A percentile compares a stretch with the other conserved stretches of the same genome.
phyloP scores from a whole-genome alignment of 2,113 vertebrate genomes.

The Mungos mungo region DNA sequence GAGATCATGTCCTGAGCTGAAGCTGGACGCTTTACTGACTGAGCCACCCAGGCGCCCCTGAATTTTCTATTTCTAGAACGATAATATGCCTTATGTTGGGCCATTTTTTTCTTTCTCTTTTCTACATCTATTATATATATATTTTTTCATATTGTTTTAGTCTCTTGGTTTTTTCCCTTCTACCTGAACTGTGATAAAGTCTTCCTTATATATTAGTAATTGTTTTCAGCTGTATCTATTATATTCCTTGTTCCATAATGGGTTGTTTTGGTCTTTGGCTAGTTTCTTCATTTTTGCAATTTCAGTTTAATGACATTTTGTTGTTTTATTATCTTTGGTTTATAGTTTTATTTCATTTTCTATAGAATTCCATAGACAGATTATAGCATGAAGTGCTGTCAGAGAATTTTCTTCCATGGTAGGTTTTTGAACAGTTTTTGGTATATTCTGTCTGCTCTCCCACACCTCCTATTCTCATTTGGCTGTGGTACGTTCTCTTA shows the following conservation, averaged over 20 bases:
- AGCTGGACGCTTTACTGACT: no score
- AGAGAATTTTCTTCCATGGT: not conserved
- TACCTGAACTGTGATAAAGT: not conserved
- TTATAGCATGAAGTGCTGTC: not conserved
- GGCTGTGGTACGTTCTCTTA: not conserved
- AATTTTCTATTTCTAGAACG: conserved; percentile 25
- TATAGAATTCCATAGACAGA: not conserved
- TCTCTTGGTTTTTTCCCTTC: not conserved
- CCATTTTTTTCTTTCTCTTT: not conserved
- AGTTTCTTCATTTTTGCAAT: not conserved
- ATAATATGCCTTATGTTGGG: not conserved
- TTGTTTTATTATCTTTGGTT: conserved; percentile 16
- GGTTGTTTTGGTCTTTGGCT: not conserved
- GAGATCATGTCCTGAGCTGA: no score
- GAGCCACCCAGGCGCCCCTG: no score
- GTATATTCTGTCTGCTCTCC: not conserved
- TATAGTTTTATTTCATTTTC: conserved; percentile 30
- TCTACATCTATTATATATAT: not conserved
- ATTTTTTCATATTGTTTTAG: not conserved
- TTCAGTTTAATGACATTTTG: not conserved
- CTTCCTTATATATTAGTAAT: not conserved
- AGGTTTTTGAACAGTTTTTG: not conserved
- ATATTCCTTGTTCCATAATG: not conserved
- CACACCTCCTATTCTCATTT: not conserved
- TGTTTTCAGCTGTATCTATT: conserved; percentile 35